Evolutionary conservation across 1,140 invertebrate genomes (phyloP), one percentile per base, ranked within the genome.

Genomic region (Tribolium castaneum): DNA sequence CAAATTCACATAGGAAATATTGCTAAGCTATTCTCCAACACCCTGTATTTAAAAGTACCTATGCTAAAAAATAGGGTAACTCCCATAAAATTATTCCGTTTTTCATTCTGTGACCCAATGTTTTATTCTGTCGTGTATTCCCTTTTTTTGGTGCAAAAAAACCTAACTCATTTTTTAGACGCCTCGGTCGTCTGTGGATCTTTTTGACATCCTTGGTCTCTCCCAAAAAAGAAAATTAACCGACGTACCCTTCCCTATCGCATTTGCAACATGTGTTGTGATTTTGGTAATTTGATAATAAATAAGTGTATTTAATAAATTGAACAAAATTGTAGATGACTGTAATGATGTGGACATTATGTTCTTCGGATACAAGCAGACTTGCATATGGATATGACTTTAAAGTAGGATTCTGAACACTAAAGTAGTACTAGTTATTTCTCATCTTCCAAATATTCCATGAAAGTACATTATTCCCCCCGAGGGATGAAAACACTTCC

Each of bases 211-310:
- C 9, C 45, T 49, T 6, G 70, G 52, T 52, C 35, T 51, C n/a
- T 6, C 49, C n/a, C 9, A 73, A 52, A 73, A 73, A 30, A 10
- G 70, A 19, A 19, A 19, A 19, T 19, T 19, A 19, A 19, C 16
- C 16, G 16, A 19, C 16, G 16, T 19, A 19, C 3, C 49, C 7
- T 54, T 73, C 25, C 45, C 52, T 45, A 25, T 73, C 1, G 10
- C 10, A 9, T 73, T 73, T 52, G 49, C 25, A 50, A 22, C 25
- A 5, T 22, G 22, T 51, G 12, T 73, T 22, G 22, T 73, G 0
- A 34, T 73, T 73, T 51, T 73, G 19, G 70, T 73, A 73, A 51
- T 10, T 30, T 51, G 19, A 52, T 45, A 49, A 30, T n/a, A n/a
- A 34, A 25, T 10, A 7, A 30, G 30, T 70, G 34, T 1, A 70